Conservation (phyloP, 2,888 invertebrate species). For the Hedya salicella region DNA sequence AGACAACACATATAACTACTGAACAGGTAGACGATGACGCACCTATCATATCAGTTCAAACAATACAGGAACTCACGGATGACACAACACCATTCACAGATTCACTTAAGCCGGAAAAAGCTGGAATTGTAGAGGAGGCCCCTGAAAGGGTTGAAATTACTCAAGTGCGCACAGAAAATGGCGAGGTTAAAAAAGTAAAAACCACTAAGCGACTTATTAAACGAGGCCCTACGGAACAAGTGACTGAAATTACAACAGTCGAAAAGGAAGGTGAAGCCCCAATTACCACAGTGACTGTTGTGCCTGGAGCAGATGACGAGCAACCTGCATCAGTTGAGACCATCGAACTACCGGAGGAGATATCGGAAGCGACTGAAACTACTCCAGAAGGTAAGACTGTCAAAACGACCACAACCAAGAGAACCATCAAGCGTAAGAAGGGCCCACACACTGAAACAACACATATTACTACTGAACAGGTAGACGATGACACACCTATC, state of each 20-base stretch:
- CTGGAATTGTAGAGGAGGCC: not conserved
- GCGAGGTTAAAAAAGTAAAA: conserved; percentile 39
- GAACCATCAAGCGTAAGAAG: conserved; percentile 1
- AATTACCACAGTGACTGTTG: not conserved
- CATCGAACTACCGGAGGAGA: not conserved
- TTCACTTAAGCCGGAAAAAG: not conserved
- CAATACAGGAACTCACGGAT: not conserved
- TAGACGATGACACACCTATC: conserved; percentile 1
- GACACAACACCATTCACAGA: not conserved
- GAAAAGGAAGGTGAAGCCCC: conserved; percentile 57
- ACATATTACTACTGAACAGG: conserved; percentile 8
- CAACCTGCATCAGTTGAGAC: not conserved
- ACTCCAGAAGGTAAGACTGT: not conserved
- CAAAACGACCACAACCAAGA: not conserved
- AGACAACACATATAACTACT: conserved; percentile 47
- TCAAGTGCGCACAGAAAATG: not conserved
- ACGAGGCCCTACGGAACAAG: conserved; percentile 60
- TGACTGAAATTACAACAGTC: conserved; percentile 61
- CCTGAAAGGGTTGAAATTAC: not conserved
- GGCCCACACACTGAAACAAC: conserved; percentile 3
- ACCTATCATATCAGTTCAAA: conserved; percentile 50
- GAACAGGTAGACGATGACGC: conserved; percentile 53
- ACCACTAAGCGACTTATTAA: conserved; percentile 59
- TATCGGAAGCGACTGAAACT: not conserved
- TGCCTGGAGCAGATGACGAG: not conserved